Percentiles rank a stretch among this genome's conserved stretches.
phyloP scores from a whole-genome alignment of 2,113 vertebrate species.

The Hippocampus comes region DNA sequence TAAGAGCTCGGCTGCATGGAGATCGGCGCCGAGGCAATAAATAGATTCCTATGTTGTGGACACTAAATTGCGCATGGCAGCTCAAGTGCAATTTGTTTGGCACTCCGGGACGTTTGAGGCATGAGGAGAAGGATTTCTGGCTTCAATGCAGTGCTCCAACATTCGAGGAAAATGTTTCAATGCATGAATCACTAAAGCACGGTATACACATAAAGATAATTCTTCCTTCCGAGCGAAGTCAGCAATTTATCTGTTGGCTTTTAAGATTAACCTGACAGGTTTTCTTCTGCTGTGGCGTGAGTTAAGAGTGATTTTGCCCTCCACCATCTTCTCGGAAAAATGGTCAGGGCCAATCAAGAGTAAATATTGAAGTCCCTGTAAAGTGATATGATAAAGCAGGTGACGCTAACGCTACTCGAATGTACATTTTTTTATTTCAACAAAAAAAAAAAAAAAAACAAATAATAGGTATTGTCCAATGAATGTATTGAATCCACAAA shows the following conservation, averaged over 20 bases:
- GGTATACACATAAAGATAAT: neutral
- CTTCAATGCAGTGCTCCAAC: neutral
- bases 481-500: constrained; percentile 5
- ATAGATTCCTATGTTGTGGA: neutral
- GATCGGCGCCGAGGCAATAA: constrained; percentile 2
- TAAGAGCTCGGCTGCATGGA: neutral
- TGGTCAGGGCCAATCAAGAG: neutral
- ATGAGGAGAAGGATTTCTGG: constrained; percentile 4
- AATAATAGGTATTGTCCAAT: neutral
- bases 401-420: no score
- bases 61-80: constrained; percentile 7
- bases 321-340: neutral
- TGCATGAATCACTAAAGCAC: neutral
- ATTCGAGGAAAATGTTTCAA: neutral
- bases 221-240: neutral
- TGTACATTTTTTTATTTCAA: no score
- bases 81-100: constrained; percentile 13
- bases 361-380: constrained; percentile 10
- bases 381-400: neutral
- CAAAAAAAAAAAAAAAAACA: no score
- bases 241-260: neutral
- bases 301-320: neutral
- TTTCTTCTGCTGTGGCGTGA: neutral
- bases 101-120: constrained; percentile 11
- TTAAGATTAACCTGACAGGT: neutral